Evolutionary conservation across 2,888 invertebrate species (phyloP).

Genomic region (Hyppa rectilinea): DNA sequence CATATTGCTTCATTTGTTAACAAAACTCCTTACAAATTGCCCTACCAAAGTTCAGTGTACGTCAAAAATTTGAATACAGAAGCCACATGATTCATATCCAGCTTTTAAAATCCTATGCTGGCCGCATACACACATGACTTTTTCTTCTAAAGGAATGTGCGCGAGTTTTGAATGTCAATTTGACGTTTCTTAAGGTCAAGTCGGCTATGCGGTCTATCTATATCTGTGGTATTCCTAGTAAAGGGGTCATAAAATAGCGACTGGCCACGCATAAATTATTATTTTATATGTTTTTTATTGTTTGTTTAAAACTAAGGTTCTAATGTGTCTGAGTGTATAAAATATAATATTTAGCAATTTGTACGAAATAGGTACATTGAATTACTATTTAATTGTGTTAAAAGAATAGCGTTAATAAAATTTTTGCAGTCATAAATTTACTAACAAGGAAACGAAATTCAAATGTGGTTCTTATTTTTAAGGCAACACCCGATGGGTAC

Average conservation of each 20-base stretch:
- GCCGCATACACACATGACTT: constrained; percentile 53
- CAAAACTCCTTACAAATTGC: neutral
- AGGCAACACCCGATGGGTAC: neutral
- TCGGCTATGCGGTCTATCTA: constrained; percentile 62
- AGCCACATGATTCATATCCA: constrained; percentile 44
- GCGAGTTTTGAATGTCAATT: constrained; percentile 79
- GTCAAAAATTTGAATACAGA: constrained; percentile 34
- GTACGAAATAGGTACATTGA: too few species aligned
- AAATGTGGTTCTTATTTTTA: neutral
- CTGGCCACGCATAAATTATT: constrained; percentile 52
- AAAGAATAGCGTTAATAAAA: neutral
- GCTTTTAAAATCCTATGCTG: constrained; percentile 51
- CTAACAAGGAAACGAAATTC: neutral
- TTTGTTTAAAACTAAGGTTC: constrained; percentile 39
- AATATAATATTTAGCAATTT: too few species aligned
- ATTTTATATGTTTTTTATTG: constrained; percentile 45
- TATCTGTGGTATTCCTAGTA: constrained; percentile 67
- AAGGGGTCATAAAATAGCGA: constrained; percentile 63
- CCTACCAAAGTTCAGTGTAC: neutral
- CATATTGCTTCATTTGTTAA: constrained; percentile 5
- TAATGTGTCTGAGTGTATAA: constrained; percentile 5
- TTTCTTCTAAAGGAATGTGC: constrained; percentile 75
- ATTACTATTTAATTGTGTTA: neutral
- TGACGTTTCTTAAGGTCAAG: constrained; percentile 71
- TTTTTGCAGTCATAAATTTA: neutral